Evolutionary conservation across 2,888 invertebrate genomes (phyloP), one percentile per base, ranked within the genome.

Genomic region (Allygus modestus): DNA sequence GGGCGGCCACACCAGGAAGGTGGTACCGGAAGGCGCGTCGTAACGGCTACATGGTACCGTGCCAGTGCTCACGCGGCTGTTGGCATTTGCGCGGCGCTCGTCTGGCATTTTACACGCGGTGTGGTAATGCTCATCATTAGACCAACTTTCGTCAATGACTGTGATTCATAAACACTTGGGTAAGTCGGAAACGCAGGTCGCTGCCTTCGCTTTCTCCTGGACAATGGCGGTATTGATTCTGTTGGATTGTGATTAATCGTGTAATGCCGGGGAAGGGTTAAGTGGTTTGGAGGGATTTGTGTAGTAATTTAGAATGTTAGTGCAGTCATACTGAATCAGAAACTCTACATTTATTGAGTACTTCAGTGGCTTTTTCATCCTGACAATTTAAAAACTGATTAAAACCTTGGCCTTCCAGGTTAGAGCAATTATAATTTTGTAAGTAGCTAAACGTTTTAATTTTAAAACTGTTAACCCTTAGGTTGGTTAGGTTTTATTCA

Each of bases 111-210:
- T 20, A 54, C 20, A 23, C 20, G 20, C 20, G 7, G 65, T 15
- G 28, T 58, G 58, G 51, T 23, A 58, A 65, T 65, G 65, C 31
- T 58, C 65, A 28, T 65, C 65, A 65, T 65, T 65, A 65, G 65
- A 1, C 54, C 54, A 54, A 65, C 28, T 65, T 65, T 65, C 65
- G 65, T 65, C 28, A 28, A 65, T 28, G 46, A 12, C 46, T 15
- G 65, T 65, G 65, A 65, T 65, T 65, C 65, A 65, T 65, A 65
- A 65, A 28, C 65, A 65, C 65, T 65, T 31, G 31, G 15, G 28
- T n/a, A 65, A 31, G 15, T 65, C 65, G 54, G 54, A 46, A 46
- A 7, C n/a, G 23, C 1, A 20, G 20, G 17, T 28, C 65, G 7
- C 23, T 23, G 58, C 15, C 51, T 58, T 58, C 15, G 20, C 65